Conservation (phyloP, 1,140 invertebrate genomes). For the Apis dorsata region DNA sequence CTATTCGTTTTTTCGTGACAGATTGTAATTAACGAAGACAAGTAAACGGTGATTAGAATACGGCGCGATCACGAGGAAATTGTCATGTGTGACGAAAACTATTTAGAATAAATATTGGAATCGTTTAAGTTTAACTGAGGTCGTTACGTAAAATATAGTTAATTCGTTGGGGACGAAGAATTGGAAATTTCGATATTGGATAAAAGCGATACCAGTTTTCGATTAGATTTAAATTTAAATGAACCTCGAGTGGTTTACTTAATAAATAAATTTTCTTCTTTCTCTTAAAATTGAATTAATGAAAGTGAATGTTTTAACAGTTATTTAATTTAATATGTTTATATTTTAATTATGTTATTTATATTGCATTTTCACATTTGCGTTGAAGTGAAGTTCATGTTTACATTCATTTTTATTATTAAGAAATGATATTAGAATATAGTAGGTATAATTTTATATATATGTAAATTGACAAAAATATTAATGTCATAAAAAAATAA, state of each 20-base stretch:
- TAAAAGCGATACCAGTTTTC: not conserved
- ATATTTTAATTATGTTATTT: no score
- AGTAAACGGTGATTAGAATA: not conserved
- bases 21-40: slow-evolving; percentile 15
- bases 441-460: no score
- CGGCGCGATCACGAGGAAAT: no score
- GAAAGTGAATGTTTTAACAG: not conserved
- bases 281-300: not conserved
- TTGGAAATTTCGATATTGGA: not conserved
- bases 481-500: no score
- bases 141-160: not conserved
- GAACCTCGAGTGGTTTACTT: not conserved
- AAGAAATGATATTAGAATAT: no score
- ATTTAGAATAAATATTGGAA: not conserved
- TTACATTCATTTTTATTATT: no score
- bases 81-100: no score
- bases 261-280: not conserved
- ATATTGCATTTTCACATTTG: no score
- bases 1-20: not conserved
- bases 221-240: not conserved
- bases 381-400: no score
- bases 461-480: no score
- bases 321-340: no score
- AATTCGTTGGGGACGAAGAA: not conserved
- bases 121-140: not conserved